A percentile compares a stretch with the other conserved stretches of the same genome.
Evolutionary conservation across 2,888 invertebrate genomes (phyloP).

Genomic region (Epistrophe grossulariae): DNA sequence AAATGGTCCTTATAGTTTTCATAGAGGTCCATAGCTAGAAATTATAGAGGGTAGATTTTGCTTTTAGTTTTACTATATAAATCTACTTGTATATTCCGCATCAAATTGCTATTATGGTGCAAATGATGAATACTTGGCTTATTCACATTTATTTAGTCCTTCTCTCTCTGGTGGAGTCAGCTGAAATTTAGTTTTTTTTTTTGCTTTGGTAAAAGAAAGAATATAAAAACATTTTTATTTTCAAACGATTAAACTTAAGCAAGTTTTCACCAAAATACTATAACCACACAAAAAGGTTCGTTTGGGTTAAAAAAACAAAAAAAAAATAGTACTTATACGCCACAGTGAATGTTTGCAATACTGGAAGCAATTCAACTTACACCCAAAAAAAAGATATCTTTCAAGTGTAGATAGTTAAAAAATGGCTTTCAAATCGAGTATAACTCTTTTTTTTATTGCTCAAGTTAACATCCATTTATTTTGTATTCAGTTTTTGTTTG

Average conservation of each 20-base stretch:
- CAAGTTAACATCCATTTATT: not conserved
- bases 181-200: not conserved
- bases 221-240: conserved; percentile 23
- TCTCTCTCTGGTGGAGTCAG: not conserved
- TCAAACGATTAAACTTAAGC: conserved; percentile 26
- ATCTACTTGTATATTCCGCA: conserved; percentile 11
- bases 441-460: conserved; percentile 19
- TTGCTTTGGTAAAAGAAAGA: not conserved
- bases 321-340: conserved; percentile 34
- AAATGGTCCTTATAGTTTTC: conserved; percentile 17
- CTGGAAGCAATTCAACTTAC: not conserved
- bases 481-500: not conserved
- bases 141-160: conserved; percentile 20
- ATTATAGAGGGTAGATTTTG: conserved; percentile 12
- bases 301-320: not conserved
- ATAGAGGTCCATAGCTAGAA: not conserved
- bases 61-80: not conserved
- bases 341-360: conserved; percentile 1
- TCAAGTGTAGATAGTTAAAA: not conserved
- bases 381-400: not conserved
- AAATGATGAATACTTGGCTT: conserved; percentile 25
- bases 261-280: conserved; percentile 10
- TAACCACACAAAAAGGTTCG: conserved; percentile 1
- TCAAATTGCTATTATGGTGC: conserved; percentile 32
- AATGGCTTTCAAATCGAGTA: conserved; percentile 10